Evolutionary conservation across 1,140 invertebrate species (phyloP), one percentile per base, ranked within the genome.

Genomic region (Colletes gigas): DNA sequence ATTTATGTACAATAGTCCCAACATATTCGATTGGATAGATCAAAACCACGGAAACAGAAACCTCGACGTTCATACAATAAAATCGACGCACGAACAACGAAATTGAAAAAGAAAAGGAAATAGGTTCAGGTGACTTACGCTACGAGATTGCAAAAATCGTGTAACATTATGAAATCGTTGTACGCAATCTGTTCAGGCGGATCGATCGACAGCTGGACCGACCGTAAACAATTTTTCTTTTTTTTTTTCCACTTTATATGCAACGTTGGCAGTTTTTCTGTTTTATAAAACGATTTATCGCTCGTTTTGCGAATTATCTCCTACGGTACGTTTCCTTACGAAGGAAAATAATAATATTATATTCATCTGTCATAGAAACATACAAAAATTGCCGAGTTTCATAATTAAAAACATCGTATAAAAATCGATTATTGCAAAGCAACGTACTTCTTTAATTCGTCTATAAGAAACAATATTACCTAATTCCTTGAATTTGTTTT

Each of bases 1-100:
- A 88, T 88, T 76, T 90, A 89, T 88, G 75, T 90, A 89, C 88
- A 90, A 84, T 91, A 91, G 83, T 89, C 69, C 88, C 85, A 90
- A 90, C 86, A 87, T 77, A 84, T 81, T 87, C 87, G 86, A 89
- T 87, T 83, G 81, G 83, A 87, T 75, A 85, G 87, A 78, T 81
- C 74, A 65, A 57, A 59, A 85, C 65, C 77, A 62, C 76, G 70
- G 83, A 81, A 85, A 88, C 77, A 66, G 39, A 81, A 70, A 60
- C 19, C 14, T 39, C 60, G 71, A 50, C 63, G 21, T 82, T 72
- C 59, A 55, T 78, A 83, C 9, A 84, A 57, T 50, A 67, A 79
- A 68, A 30, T 63, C 41, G 68, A 50, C 39, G 39, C 54, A 73
- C 50, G 52, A 60, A 72, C 60, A 72, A 39, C 69, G 15, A 54